Evolutionary conservation across 2,113 vertebrate genomes (phyloP).

Genomic region (Xiphophorus hellerii): DNA sequence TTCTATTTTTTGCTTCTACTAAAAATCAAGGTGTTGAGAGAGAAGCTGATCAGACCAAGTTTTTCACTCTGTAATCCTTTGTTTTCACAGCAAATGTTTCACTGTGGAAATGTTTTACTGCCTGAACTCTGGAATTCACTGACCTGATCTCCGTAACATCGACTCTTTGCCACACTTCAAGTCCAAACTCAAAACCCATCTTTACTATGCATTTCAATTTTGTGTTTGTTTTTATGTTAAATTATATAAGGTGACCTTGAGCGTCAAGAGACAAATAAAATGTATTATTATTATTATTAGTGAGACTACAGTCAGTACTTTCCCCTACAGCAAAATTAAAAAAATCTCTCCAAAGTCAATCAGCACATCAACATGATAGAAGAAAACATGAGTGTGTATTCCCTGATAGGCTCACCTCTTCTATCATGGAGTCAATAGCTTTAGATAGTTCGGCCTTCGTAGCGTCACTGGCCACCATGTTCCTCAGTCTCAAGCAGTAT

Average conservation of each 20-base stretch:
- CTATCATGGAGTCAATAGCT: constrained; percentile 91
- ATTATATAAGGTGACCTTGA: no score
- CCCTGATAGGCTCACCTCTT: constrained; percentile 85
- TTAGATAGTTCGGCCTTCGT: constrained; percentile 85
- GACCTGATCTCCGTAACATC: no score
- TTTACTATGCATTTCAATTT: no score
- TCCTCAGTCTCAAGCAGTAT: constrained; percentile 91
- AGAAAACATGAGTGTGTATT: not conserved
- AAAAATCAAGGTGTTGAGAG: not conserved
- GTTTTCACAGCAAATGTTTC: not conserved
- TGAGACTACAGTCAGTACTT: not conserved
- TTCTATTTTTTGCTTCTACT: not conserved
- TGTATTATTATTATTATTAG: no score
- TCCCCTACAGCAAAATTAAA: not conserved
- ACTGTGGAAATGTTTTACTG: not conserved
- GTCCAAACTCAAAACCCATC: no score
- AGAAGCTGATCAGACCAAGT: not conserved
- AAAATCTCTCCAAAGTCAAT: not conserved
- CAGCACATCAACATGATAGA: not conserved
- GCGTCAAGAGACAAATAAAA: no score
- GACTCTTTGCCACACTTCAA: no score
- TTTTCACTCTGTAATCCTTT: no score
- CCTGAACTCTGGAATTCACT: no score
- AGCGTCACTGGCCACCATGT: constrained; percentile 88
- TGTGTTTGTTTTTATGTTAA: no score